A percentile compares a stretch with the other conserved stretches of the same genome.
These are phyloP conservation scores for Zonotrichia leucophrys DNA, from an alignment of 2,113 vertebrate genomes.

Conservation along the genomic window DNA sequence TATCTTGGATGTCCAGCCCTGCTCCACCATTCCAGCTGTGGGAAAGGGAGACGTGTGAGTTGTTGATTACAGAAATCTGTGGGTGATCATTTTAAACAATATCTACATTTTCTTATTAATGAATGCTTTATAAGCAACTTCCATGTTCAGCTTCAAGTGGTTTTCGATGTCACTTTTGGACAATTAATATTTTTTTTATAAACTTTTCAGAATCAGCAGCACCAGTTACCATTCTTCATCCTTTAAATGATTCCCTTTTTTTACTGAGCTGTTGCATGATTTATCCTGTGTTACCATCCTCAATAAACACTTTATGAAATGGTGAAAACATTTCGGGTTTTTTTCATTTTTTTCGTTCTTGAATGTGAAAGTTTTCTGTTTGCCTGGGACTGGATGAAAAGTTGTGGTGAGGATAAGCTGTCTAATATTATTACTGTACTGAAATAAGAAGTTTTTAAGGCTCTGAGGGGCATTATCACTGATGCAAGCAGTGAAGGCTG, in stretches of 20 bases:
- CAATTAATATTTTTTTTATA: conserved; percentile 63
- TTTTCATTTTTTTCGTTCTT: neutral
- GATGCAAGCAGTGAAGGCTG: neutral
- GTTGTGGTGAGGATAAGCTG: accelerated
- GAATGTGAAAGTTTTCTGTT: neutral
- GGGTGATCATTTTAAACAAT: conserved; percentile 41
- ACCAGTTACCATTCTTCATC: conserved; percentile 72
- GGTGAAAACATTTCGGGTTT: neutral
- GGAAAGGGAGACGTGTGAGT: conserved; percentile 1
- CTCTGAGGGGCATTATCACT: accelerated
- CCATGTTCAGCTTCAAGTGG: conserved; percentile 57
- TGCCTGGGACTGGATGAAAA: neutral
- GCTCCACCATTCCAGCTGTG: neutral
- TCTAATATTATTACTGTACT: neutral
- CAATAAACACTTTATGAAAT: conserved; percentile 81
- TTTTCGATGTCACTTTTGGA: conserved; percentile 63
- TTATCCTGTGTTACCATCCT: conserved; percentile 79
- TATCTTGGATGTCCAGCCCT: neutral
- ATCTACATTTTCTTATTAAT: conserved; percentile 39
- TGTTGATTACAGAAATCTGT: conserved; percentile 43
- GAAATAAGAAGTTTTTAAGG: accelerated
- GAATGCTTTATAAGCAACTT: conserved; percentile 58
- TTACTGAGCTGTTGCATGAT: conserved; percentile 80
- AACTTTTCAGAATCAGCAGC: conserved; percentile 65
- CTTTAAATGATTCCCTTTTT: conserved; percentile 70